A percentile compares a stretch with the other conserved stretches of the same genome.
These are phyloP conservation scores for Sinosuthora webbiana DNA, from an alignment of 2,113 vertebrate species.

Conservation along the genomic window DNA sequence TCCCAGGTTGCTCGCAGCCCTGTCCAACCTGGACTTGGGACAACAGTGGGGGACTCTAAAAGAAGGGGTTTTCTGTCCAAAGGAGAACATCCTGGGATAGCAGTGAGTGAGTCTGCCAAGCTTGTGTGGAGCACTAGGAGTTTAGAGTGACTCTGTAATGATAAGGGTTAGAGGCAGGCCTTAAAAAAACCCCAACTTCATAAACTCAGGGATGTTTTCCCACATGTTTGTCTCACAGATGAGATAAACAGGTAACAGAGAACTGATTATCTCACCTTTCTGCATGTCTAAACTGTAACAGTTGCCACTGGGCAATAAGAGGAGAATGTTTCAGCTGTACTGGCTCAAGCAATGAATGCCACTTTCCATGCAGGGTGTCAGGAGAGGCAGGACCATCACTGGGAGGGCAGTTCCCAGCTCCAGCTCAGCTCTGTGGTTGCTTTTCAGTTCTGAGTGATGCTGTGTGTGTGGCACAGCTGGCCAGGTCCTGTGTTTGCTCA, in stretches of 20 bases:
- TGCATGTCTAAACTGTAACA: fast-evolving
- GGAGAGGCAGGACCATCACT: background rate
- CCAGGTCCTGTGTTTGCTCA: background rate
- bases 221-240: background rate
- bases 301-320: fast-evolving
- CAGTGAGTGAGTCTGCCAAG: background rate
- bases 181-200: background rate
- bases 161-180: background rate
- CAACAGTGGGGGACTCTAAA: too few relatives aligned
- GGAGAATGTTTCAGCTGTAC: background rate
- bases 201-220: background rate
- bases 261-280: background rate
- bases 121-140: background rate
- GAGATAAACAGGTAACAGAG: background rate
- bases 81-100: background rate
- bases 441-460: background rate
- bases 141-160: background rate
- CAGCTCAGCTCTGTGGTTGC: background rate
- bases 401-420: background rate
- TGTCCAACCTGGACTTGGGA: fast-evolving
- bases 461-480: background rate
- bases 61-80: background rate
- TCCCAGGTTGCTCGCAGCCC: background rate
- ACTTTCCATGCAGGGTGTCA: fast-evolving
- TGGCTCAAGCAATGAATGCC: background rate